Evolutionary conservation across 2,113 vertebrate species (phyloP), one percentile per base, ranked within the genome.

Genomic region (Pseudorectes ferrugineus): DNA sequence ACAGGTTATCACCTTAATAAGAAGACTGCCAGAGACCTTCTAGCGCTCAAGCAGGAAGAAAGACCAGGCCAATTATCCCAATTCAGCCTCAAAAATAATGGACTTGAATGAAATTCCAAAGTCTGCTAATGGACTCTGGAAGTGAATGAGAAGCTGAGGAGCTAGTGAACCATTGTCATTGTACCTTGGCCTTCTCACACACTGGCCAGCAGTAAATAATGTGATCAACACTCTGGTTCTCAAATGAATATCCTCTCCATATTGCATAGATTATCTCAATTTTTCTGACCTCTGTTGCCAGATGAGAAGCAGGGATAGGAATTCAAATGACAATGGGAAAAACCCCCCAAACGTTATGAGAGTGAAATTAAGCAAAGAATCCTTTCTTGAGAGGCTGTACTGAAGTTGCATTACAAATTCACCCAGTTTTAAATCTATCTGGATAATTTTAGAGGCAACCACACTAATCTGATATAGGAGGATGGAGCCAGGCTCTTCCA

Each of bases 1-100:
- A 82, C 85, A 88, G 61, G 29, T 78, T 85, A 75, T 92, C 88
- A 85, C 61, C 74, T 65, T 88, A 95, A 85, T 67, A 78, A 82
- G 67, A 65, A 11, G 33, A 45, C 31, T 54, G 70, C 65, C 59
- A 54, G 77, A 85, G 65, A 58, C 29, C 38, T 74, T 88, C 57
- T 33, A 63, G 35, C 52, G 58, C 74, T 92, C 57, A 7, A 66
- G 42, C 43, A 82, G 85, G 77, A 70, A 57, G 42, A 62, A 51
- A 46, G 29, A 67, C 38, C 24, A 67, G 43, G 29, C 65, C 66
- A 85, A 93, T 93, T 96, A 93, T 82, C 57, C 52, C 0, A 0
- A 82, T 89, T 93, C 57, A 82, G 12, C 61, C 43, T 45, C 18
- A 42, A 28, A 94, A 58, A 72, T 55, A 79, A 91, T 17, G 14